Evolutionary conservation across 2,888 invertebrate species (phyloP), one percentile per base, ranked within the genome.

Genomic region (Nineta flava): DNA sequence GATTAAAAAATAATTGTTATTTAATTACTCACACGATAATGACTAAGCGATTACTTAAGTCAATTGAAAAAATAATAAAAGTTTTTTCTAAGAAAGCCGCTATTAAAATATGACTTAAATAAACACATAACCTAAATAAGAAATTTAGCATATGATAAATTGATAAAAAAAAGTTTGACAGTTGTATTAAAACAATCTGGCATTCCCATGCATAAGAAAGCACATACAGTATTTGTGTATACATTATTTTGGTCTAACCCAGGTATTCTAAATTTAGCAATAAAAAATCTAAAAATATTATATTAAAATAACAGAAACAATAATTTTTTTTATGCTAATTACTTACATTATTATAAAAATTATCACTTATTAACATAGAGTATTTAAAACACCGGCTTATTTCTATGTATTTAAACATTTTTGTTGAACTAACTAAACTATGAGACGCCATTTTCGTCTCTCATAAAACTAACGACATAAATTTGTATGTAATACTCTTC

Each of bases 361-460:
- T 48, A 26, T 48, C 48, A 48, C 48, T 48, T 34, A 19, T 19
- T 48, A 48, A 48, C 48, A 48, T 19, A 41, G 48, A 41, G 38
- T 48, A 48, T 48, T 40, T 38, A 21, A 48, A 48, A 48, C 41
- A 48, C 21, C 31, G 19, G 41, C 34, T 48, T 40, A 48, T 48
- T 41, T 48, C 41, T 48, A 48, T 15, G 13, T 41, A 19, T 48
- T 48, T 48, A 21, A 48, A 41, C 41, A 48, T 48, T 19, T 19
- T 48, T 41, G 26, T 41, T 15, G 26, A 34, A 38, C 12, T 19
- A 48, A 48, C 48, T 48, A 48, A 19, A 48, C 48, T 48, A 48
- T 41, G 21, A 26, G 40, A 48, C 48, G 48, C 48, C 48, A 48
- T 48, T 41, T 48, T 48, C 17, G 21, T 16, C 34, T 17, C 35